Percentiles rank a stretch among this genome's conserved stretches.
phyloP scores from a whole-genome alignment of 2,797 vertebrate species.

The Heteromormyrus szaboi region DNA sequence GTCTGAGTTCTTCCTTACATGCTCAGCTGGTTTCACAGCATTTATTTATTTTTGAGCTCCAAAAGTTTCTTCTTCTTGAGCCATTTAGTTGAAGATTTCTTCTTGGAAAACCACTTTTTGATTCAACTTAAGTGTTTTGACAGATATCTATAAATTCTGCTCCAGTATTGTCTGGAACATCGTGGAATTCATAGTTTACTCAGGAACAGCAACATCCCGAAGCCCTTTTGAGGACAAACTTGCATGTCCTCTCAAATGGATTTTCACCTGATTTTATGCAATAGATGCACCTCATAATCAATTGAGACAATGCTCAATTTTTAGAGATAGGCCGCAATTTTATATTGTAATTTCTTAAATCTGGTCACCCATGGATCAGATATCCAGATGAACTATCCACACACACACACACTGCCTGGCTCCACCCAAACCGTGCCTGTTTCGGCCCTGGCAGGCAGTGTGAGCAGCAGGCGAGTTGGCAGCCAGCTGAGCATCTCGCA shows the following conservation, averaged over 20 bases:
- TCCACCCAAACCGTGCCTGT: neutral
- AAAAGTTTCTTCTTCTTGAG: neutral
- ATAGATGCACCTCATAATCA: neutral
- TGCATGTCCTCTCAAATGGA: neutral
- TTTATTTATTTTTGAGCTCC: neutral
- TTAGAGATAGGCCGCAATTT: neutral
- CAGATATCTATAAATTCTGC: neutral
- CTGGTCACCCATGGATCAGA: neutral
- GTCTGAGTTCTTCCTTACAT: neutral
- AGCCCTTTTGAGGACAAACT: neutral
- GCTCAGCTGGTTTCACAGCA: neutral
- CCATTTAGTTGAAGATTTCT: neutral
- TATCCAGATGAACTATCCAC: neutral
- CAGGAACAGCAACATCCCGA: neutral
- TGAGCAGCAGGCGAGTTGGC: conserved; percentile 65
- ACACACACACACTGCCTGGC: neutral
- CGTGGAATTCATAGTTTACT: neutral
- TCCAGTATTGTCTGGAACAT: neutral
- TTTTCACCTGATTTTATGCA: neutral
- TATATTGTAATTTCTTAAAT: neutral
- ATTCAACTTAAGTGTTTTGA: neutral
- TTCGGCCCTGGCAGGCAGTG: conserved; percentile 61
- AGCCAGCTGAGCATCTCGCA: conserved; percentile 66
- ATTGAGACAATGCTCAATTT: neutral
- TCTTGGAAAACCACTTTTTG: neutral